These are phyloP conservation scores for Poecilobothrus nobilitatus DNA, from an alignment of 2,888 invertebrate genomes.

Conservation along the genomic window DNA sequence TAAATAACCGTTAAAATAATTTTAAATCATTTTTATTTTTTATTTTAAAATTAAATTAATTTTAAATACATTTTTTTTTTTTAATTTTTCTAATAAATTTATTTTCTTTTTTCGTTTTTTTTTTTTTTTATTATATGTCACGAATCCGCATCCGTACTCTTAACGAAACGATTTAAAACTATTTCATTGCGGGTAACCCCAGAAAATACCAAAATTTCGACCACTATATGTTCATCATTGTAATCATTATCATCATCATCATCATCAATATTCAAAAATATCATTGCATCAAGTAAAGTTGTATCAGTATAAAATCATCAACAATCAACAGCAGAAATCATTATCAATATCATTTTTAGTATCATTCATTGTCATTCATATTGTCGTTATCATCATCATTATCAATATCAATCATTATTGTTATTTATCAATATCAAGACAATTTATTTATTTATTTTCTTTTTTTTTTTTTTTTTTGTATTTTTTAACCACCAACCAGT, in stretches of 20 bases:
- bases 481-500: conserved; percentile 15
- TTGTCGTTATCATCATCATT: conserved; percentile 12
- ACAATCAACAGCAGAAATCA: conserved; percentile 13
- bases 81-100: not conserved
- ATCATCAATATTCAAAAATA: too few relatives aligned
- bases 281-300: too few relatives aligned
- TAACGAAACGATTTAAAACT: conserved; percentile 9
- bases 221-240: conserved; percentile 7
- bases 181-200: conserved; percentile 12
- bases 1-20: not conserved
- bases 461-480: too few relatives aligned
- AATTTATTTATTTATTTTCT: too few relatives aligned
- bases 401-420: not conserved
- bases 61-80: too few relatives aligned
- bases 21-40: not conserved
- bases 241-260: not conserved
- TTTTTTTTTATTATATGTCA: not conserved
- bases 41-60: too few relatives aligned
- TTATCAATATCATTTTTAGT: not conserved
- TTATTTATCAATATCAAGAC: conserved; percentile 16
- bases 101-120: not conserved
- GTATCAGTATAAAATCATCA: too few relatives aligned
- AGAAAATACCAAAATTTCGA: conserved; percentile 10
- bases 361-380: too few relatives aligned
- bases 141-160: not conserved